Evolutionary conservation across 2,113 vertebrate species (phyloP), one percentile per base, ranked within the genome.

Genomic region (Atrichornis clamosus): DNA sequence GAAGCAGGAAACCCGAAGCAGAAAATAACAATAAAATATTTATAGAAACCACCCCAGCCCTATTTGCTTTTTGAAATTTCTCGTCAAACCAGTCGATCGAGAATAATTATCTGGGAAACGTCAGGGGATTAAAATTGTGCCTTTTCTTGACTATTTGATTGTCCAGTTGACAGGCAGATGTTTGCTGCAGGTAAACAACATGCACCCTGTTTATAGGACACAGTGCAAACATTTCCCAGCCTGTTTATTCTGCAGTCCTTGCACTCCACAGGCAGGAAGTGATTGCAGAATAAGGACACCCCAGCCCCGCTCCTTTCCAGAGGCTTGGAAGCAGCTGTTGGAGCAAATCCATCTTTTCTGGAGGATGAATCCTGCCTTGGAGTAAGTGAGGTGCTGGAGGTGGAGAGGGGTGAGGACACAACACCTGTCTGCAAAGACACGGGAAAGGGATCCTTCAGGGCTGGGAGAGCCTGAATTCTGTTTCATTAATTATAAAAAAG

Each of bases 101-200:
- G 78, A 88, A 39, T 33, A 20, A 46, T 91, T 9, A 56, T 13
- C 81, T 17, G 4, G 2, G 69, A 47, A 44, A 14, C 32, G 28
- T 5, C 3, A 5, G 12, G 8, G 72, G 85, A 53, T 49, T 53
- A 28, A 65, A 59, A 23, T 4, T 18, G 12, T 15, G 24, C 64
- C 21, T 76, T 86, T 77, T n/a, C 50, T 7, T 5, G 56, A 7
- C 52, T 47, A 2, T 64, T 84, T 78, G 6, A 3, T 73, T 15
- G 21, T 12, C 44, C 32, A 33, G 24, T 13, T 47, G 49, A 21
- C 18, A 15, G 84, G 49, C 37, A 44, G 60, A 39, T 41, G 8
- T 55, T 92, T 89, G 64, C 82, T 94, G 72, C 84, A 97, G 95
- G 95, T 96, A 96, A 96, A 97, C 89, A 96, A 4, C 50, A 6